Conservation (phyloP, 2,113 vertebrate species). For the Eidolon helvum region DNA sequence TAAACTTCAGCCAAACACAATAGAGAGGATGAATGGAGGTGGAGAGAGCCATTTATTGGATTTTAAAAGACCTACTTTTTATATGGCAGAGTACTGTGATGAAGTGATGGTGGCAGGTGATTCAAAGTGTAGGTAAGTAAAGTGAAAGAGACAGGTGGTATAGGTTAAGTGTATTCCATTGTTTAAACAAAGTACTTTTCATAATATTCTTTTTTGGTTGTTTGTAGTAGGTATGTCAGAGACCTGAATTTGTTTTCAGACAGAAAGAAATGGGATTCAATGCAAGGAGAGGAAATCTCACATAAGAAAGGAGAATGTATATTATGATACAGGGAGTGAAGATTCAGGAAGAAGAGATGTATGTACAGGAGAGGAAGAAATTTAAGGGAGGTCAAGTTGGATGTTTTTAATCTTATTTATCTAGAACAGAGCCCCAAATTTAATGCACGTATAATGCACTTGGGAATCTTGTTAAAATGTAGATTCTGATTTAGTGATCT, state of each 20-base stretch:
- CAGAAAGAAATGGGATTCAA: neutral
- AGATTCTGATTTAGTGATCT: neutral
- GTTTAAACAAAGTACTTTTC: neutral
- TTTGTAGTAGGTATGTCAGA: neutral
- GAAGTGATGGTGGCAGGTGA: neutral
- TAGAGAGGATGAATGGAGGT: neutral
- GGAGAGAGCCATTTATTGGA: neutral
- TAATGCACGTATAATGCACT: neutral
- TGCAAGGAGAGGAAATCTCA: neutral
- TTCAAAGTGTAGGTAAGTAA: neutral
- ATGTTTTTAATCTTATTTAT: neutral
- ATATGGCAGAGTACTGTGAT: neutral
- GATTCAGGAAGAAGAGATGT: neutral
- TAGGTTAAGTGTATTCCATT: neutral
- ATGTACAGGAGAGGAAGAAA: neutral
- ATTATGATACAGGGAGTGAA: neutral
- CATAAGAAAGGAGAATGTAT: neutral
- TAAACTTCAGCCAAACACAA: neutral
- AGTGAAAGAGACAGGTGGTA: neutral
- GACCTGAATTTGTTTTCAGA: neutral
- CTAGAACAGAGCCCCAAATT: neutral
- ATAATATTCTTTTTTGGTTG: neutral
- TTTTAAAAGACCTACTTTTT: neutral
- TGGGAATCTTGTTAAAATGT: neutral
- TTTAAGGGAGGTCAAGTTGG: neutral